These are phyloP conservation scores for Fratercula arctica DNA, from an alignment of 2,797 vertebrate genomes.

Conservation along the genomic window DNA sequence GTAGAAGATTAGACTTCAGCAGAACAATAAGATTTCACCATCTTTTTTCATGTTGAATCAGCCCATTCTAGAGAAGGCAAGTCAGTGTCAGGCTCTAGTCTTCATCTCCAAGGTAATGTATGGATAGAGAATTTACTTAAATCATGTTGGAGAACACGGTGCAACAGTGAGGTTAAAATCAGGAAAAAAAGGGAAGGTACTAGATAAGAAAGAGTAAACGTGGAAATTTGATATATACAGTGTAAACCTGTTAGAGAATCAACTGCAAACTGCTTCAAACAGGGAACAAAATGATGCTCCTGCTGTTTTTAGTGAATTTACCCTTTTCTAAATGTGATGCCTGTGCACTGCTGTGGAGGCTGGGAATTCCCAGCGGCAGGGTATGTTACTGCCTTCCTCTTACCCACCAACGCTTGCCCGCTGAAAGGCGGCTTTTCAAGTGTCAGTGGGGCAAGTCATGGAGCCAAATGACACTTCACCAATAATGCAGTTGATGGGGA, in stretches of 20 bases:
- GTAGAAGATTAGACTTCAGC: neutral
- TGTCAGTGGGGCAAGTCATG: neutral
- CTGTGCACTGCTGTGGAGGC: neutral
- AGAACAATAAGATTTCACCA: neutral
- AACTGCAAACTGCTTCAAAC: neutral
- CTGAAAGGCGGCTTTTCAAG: neutral
- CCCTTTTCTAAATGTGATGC: neutral
- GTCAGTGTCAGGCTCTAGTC: neutral
- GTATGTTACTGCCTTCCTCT: neutral
- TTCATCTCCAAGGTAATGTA: neutral
- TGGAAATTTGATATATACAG: neutral
- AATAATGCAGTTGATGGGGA: neutral
- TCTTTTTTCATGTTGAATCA: neutral
- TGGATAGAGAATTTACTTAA: neutral
- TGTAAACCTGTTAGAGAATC: neutral
- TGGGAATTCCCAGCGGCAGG: neutral
- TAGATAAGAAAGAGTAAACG: neutral
- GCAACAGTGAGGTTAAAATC: neutral
- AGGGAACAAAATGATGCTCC: neutral
- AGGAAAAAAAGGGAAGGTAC: neutral
- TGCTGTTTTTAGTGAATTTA: neutral
- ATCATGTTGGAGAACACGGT: neutral
- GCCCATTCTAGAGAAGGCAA: neutral
- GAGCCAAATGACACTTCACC: neutral
- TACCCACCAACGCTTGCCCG: too few species aligned